These are phyloP conservation scores for Drosophila hydei DNA, from an alignment of 1,140 invertebrate genomes.

Conservation along the genomic window DNA sequence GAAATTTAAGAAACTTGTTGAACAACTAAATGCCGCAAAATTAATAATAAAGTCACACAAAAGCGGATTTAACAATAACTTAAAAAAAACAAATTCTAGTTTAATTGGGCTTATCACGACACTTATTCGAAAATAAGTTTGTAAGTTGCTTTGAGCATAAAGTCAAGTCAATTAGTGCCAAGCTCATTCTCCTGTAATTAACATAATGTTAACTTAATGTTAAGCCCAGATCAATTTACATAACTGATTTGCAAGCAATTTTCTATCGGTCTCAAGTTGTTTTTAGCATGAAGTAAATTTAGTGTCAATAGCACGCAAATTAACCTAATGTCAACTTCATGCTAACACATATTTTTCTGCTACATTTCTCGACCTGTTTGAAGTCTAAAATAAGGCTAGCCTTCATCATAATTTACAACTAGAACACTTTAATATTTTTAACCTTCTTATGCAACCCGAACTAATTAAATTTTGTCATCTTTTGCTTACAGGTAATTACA, in stretches of 20 bases:
- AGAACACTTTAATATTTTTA: neutral
- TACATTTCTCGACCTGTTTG: too few relatives aligned
- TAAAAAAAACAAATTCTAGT: neutral
- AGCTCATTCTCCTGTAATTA: too few relatives aligned
- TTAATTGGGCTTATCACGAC: too few relatives aligned
- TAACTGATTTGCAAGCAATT: too few relatives aligned
- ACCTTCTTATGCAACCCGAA: neutral
- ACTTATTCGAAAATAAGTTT: too few relatives aligned
- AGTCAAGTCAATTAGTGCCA: too few relatives aligned
- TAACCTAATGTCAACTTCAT: slow-evolving; percentile 18
- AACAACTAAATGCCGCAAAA: slow-evolving; percentile 1
- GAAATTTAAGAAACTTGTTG: slow-evolving; percentile 1
- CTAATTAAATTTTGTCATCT: slow-evolving; percentile 32
- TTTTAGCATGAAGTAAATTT: too few relatives aligned
- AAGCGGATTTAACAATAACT: neutral
- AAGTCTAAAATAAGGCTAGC: too few relatives aligned
- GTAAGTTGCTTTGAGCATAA: too few relatives aligned
- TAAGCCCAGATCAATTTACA: too few relatives aligned
- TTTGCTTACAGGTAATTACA: slow-evolving; percentile 68
- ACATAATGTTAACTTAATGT: slow-evolving; percentile 21
- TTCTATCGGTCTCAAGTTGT: too few relatives aligned
- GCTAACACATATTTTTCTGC: neutral
- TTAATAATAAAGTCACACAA: neutral
- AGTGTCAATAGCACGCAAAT: neutral
- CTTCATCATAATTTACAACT: too few relatives aligned